These are phyloP conservation scores for Crenichthys baileyi DNA, from an alignment of 2,797 vertebrate genomes.

Conservation along the genomic window DNA sequence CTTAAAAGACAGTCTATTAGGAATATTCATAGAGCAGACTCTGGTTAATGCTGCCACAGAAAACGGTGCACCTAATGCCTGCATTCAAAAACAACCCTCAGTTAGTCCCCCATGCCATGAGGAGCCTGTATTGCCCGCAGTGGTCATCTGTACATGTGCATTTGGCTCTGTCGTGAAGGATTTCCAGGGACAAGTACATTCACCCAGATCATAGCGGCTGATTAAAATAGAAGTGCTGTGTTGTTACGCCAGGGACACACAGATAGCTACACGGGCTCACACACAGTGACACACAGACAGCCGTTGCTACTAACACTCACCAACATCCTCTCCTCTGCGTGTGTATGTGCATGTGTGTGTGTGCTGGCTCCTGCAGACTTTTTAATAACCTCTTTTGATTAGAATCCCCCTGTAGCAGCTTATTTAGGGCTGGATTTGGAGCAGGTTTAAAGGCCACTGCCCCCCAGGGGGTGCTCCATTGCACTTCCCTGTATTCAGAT, in stretches of 20 bases:
- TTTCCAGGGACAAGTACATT: slow-evolving; percentile 75
- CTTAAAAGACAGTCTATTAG: not conserved
- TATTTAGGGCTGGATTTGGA: slow-evolving; percentile 86
- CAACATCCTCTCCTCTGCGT: slow-evolving; percentile 65
- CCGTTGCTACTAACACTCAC: slow-evolving; percentile 60
- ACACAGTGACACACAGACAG: slow-evolving; percentile 59
- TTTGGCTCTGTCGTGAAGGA: slow-evolving; percentile 65
- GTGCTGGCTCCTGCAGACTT: slow-evolving; percentile 74
- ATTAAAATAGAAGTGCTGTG: slow-evolving; percentile 77
- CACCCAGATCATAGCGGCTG: slow-evolving; percentile 68
- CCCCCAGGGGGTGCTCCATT: slow-evolving; percentile 80
- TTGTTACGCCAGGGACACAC: slow-evolving; percentile 64
- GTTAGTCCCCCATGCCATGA: slow-evolving; percentile 24
- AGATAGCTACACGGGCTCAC: slow-evolving; percentile 42
- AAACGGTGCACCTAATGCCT: slow-evolving; percentile 33
- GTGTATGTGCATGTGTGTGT: slow-evolving; percentile 34
- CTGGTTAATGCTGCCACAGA: slow-evolving; percentile 8
- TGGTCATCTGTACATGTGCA: slow-evolving; percentile 60
- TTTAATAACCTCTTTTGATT: slow-evolving; percentile 85
- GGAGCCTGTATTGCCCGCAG: slow-evolving; percentile 49
- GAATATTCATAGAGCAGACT: slow-evolving; percentile 15
- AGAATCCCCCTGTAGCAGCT: slow-evolving; percentile 78
- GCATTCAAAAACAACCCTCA: slow-evolving; percentile 16
- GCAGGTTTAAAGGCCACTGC: slow-evolving; percentile 82
- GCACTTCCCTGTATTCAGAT: slow-evolving; percentile 82